A percentile compares a stretch with the other conserved stretches of the same genome.
Conservation (phyloP, 1,140 invertebrate species). For the Oncopodura yosiiana region DNA sequence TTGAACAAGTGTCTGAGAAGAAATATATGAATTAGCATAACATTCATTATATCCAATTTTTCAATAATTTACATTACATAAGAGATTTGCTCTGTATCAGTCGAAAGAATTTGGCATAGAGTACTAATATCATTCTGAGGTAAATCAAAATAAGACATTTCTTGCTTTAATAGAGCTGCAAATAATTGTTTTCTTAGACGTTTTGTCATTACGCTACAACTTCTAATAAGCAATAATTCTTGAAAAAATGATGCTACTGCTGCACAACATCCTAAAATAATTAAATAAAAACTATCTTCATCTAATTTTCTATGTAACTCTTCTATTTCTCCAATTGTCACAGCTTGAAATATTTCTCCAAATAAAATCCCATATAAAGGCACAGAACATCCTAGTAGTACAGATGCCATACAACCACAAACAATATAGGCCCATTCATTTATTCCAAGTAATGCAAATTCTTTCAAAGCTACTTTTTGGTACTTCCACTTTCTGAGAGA, state of each 20-base stretch:
- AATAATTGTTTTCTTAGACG: constrained; percentile 50
- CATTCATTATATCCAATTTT: too few species aligned
- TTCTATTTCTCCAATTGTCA: too few species aligned
- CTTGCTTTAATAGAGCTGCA: constrained; percentile 60
- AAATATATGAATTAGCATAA: too few species aligned
- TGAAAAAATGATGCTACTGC: too few species aligned
- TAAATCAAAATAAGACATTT: constrained; percentile 70
- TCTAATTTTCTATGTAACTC: too few species aligned
- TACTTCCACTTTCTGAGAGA: background rate
- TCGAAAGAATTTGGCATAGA: constrained; percentile 37
- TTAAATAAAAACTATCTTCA: too few species aligned
- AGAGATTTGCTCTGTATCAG: too few species aligned
- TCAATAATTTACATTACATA: too few species aligned
- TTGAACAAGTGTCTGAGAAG: background rate
- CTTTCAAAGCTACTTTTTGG: background rate
- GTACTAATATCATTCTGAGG: constrained; percentile 66
- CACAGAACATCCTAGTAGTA: background rate
- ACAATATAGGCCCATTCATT: background rate
- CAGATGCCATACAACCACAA: background rate
- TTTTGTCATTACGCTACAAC: constrained; percentile 41
- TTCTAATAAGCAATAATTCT: constrained; percentile 52
- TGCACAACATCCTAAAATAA: too few species aligned
- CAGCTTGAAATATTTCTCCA: too few species aligned
- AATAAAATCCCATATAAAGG: too few species aligned
- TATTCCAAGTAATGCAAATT: background rate